Evolutionary conservation across 1,140 invertebrate genomes (phyloP).

Genomic region (Eumaeus atala): DNA sequence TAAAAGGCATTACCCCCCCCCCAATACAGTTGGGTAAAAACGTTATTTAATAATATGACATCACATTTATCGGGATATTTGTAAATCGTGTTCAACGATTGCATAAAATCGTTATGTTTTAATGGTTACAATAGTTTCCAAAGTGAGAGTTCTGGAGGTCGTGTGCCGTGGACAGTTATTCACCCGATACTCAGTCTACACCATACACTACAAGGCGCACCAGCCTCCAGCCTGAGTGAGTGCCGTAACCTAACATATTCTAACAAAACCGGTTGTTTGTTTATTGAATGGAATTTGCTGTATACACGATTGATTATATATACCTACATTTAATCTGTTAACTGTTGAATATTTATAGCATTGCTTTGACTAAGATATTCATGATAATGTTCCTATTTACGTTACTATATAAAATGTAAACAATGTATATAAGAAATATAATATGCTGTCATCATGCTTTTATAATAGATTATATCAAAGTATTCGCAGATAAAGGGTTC

Average conservation of each 20-base stretch:
- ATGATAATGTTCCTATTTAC: too few species aligned
- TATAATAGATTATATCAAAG: too few species aligned
- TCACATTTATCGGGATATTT: neutral
- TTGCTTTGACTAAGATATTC: too few species aligned
- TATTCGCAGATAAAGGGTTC: too few species aligned
- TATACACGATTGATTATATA: neutral
- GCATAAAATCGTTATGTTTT: slow-evolving; percentile 23
- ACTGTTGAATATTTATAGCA: too few species aligned
- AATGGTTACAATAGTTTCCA: slow-evolving; percentile 20
- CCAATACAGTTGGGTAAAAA: too few species aligned
- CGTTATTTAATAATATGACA: too few species aligned
- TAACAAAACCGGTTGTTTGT: slow-evolving; percentile 27
- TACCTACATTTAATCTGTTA: neutral
- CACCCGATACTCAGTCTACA: slow-evolving; percentile 23
- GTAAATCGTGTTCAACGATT: slow-evolving; percentile 14
- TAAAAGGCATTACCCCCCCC: too few species aligned
- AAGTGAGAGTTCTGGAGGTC: slow-evolving; percentile 46
- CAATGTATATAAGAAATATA: too few species aligned
- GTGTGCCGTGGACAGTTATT: slow-evolving; percentile 24
- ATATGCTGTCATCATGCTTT: too few species aligned
- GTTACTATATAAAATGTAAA: too few species aligned
- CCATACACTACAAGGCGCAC: slow-evolving; percentile 1
- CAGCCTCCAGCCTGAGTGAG: slow-evolving; percentile 40
- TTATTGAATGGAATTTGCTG: neutral
- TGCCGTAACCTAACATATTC: slow-evolving; percentile 45